Evolutionary conservation across 2,888 invertebrate species (phyloP), one percentile per base, ranked within the genome.

Genomic region (Ceraclea dissimilis): DNA sequence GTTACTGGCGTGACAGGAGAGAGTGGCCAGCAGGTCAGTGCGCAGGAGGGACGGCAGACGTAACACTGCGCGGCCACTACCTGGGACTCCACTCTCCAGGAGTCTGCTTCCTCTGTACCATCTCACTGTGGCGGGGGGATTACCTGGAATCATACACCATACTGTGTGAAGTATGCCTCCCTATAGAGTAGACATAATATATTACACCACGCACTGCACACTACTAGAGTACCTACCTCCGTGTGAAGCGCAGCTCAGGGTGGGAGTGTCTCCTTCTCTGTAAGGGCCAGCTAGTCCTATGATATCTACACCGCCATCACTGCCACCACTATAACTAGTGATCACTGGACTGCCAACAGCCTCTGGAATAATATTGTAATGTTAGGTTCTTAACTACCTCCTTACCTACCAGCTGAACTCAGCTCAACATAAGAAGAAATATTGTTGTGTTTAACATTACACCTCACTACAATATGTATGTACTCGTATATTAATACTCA

Each of bases 331-430:
- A n/a, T n/a, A n/a, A 66, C 87, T 85, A 63, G 86, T 80, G 64
- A 89, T 85, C 63, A 80, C 84, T 21, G 88, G 87, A 64, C 83
- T 85, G 64, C 83, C 81, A 16, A 88, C 87, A 52, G 87, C 80
- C 64, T 86, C 88, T 88, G 82, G 1, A 80, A 82, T 6, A 39
- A 8, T 5, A 39, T 39, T 11, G 31, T 31, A 31, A 8, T 31
- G 31, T 8, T 11, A 8, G 31, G 6, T 31, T 11, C 31, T 31
- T 31, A 31, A 11, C 31, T 31, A 31, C 31, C 31, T 31, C n/a
- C n/a, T n/a, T n/a, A n/a, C n/a, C n/a, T n/a, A n/a, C n/a, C n/a
- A n/a, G n/a, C n/a, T n/a, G n/a, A n/a, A n/a, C n/a, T n/a, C n/a
- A n/a, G n/a, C n/a, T n/a, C n/a, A n/a, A n/a, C n/a, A n/a, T n/a